phyloP scores from a whole-genome alignment of 1,140 invertebrate genomes.

The Zaprionus lachaisei region DNA sequence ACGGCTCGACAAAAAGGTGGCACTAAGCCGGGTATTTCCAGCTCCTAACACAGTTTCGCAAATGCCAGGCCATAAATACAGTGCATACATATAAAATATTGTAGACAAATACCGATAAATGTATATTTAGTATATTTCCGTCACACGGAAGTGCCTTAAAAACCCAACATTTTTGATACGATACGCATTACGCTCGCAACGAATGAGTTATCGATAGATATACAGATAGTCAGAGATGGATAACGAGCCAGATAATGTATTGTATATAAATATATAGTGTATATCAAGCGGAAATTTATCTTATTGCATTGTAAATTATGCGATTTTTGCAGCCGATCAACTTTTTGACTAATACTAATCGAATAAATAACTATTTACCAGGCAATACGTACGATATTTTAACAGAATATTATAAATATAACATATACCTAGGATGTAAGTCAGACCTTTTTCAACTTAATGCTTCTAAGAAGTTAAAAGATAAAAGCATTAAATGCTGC shows the following conservation, averaged over 20 bases:
- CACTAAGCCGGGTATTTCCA: slow-evolving; percentile 65
- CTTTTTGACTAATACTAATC: slow-evolving; percentile 73
- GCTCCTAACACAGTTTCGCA: slow-evolving; percentile 49
- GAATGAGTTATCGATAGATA: slow-evolving; percentile 43
- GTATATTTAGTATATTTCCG: slow-evolving; percentile 82
- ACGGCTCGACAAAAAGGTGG: slow-evolving; percentile 54
- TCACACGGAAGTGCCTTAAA: slow-evolving; percentile 84
- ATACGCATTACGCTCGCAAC: slow-evolving; percentile 52
- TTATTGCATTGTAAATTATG: slow-evolving; percentile 76
- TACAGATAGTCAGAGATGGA: not conserved
- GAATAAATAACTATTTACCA: slow-evolving; percentile 71
- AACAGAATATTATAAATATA: slow-evolving; percentile 35
- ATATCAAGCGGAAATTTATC: slow-evolving; percentile 25
- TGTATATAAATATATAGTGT: slow-evolving; percentile 17
- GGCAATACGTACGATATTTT: slow-evolving; percentile 70
- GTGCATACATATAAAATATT: slow-evolving; percentile 37
- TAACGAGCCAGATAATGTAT: slow-evolving; percentile 9
- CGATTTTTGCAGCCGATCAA: slow-evolving; percentile 73
- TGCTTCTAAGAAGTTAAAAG: slow-evolving; percentile 74
- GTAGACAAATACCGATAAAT: slow-evolving; percentile 45
- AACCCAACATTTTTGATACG: slow-evolving; percentile 68
- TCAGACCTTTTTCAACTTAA: slow-evolving; percentile 68
- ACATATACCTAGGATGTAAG: slow-evolving; percentile 35
- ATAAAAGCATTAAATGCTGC: slow-evolving; percentile 76
- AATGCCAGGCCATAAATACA: slow-evolving; percentile 51